phyloP scores from a whole-genome alignment of 2,113 vertebrate genomes.

The Sinocyclocheilus anophthalmus region DNA sequence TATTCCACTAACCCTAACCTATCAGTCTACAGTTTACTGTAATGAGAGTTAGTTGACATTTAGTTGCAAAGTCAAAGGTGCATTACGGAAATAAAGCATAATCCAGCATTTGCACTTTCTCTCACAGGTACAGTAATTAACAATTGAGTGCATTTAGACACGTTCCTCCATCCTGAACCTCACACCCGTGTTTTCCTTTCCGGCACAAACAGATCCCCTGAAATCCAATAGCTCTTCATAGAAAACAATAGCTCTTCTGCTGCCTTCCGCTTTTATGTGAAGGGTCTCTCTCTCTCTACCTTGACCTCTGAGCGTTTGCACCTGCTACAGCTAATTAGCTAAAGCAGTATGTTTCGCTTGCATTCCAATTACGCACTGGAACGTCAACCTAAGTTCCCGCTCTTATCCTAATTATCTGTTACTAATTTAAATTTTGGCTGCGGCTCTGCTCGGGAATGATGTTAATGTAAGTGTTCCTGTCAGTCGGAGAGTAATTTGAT shows the following conservation, averaged over 20 bases:
- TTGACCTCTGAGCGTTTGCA: conserved; percentile 65
- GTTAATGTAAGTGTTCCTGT: conserved; percentile 87
- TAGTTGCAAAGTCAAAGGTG: too few relatives aligned
- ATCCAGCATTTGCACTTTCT: too few relatives aligned
- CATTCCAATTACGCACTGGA: conserved; percentile 80
- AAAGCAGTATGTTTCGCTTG: conserved; percentile 76
- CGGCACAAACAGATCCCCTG: too few relatives aligned
- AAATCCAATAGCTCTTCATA: too few relatives aligned
- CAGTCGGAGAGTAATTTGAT: conserved; percentile 88
- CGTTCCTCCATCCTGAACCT: too few relatives aligned
- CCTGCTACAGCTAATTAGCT: conserved; percentile 79
- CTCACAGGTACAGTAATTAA: too few relatives aligned
- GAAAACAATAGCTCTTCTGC: neutral
- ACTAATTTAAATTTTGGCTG: conserved; percentile 87
- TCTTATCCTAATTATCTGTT: conserved; percentile 87
- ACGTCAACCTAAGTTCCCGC: conserved; percentile 78
- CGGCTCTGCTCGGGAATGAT: conserved; percentile 80
- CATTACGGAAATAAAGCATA: too few relatives aligned
- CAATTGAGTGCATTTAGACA: too few relatives aligned
- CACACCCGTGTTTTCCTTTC: too few relatives aligned
- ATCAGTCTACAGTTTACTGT: too few relatives aligned
- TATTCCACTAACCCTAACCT: too few relatives aligned
- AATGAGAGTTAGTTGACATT: too few relatives aligned
- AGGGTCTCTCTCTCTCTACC: conserved; percentile 37
- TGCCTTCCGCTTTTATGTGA: conserved; percentile 35